Evolutionary conservation across 2,888 invertebrate species (phyloP).

Genomic region (Athalia cordata): DNA sequence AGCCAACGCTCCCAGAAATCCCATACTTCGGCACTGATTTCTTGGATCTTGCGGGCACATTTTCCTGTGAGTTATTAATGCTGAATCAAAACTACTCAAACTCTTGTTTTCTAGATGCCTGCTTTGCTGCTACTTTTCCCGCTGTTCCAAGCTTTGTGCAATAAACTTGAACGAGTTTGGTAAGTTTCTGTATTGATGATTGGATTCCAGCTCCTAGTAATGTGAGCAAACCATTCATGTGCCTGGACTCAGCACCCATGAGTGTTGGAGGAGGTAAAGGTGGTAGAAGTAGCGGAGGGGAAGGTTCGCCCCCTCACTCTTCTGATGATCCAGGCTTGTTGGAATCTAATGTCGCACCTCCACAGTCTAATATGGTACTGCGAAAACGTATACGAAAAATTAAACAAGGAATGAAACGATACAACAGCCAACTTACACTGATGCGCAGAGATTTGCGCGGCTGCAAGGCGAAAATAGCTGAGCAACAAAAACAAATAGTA

Average conservation of each 20-base stretch:
- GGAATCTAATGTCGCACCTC: slow-evolving; percentile 76
- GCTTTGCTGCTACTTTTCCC: too few species aligned
- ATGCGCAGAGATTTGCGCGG: slow-evolving; percentile 86
- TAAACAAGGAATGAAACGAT: slow-evolving; percentile 92
- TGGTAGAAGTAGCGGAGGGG: slow-evolving; percentile 72
- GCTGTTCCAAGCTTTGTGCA: too few species aligned
- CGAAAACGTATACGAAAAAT: slow-evolving; percentile 91
- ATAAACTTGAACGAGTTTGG: not conserved
- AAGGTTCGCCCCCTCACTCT: slow-evolving; percentile 74
- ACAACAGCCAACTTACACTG: slow-evolving; percentile 87
- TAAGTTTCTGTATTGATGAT: not conserved
- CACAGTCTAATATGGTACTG: slow-evolving; percentile 90
- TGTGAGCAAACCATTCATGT: slow-evolving; percentile 69
- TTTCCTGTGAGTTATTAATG: slow-evolving; percentile 77
- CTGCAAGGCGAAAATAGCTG: slow-evolving; percentile 88
- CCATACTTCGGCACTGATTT: slow-evolving; percentile 91
- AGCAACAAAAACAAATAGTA: slow-evolving; percentile 89
- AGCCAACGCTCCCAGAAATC: slow-evolving; percentile 91
- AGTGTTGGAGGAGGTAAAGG: slow-evolving; percentile 75
- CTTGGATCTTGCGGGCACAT: slow-evolving; percentile 84
- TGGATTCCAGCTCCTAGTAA: slow-evolving; percentile 64
- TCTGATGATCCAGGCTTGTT: slow-evolving; percentile 74
- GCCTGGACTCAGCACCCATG: slow-evolving; percentile 74
- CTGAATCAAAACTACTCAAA: not conserved
- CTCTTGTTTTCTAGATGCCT: not conserved